Conservation (phyloP, 2,888 invertebrate genomes). For the Hylaea fasciaria region DNA sequence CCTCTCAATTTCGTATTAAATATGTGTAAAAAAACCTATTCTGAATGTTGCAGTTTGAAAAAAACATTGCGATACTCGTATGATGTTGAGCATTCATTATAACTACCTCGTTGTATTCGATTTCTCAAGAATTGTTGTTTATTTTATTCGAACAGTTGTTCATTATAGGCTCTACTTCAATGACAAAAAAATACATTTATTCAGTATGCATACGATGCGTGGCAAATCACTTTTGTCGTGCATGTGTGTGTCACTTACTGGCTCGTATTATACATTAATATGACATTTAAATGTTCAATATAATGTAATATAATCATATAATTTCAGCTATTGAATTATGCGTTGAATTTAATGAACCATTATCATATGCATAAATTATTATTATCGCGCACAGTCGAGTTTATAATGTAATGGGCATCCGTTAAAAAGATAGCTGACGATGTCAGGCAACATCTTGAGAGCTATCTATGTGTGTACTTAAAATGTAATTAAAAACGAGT, state of each 20-base stretch:
- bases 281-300: slow-evolving; percentile 6
- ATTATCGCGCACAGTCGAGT: slow-evolving; percentile 42
- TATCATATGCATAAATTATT: slow-evolving; percentile 42
- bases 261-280: slow-evolving; percentile 6
- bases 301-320: too few relatives aligned
- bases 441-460: slow-evolving; percentile 52
- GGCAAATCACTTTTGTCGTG: slow-evolving; percentile 4
- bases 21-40: slow-evolving; percentile 20
- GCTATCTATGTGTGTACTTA: slow-evolving; percentile 62
- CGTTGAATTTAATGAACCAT: slow-evolving; percentile 25
- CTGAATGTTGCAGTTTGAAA: slow-evolving; percentile 8
- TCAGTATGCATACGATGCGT: slow-evolving; percentile 15
- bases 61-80: neutral
- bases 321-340: slow-evolving; percentile 4
- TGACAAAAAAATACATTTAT: slow-evolving; percentile 35
- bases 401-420: slow-evolving; percentile 55
- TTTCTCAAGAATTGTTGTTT: slow-evolving; percentile 7
- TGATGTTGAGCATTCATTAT: neutral
- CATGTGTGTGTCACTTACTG: slow-evolving; percentile 4
- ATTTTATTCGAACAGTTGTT: slow-evolving; percentile 11
- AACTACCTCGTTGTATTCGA: slow-evolving; percentile 5
- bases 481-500: slow-evolving; percentile 76
- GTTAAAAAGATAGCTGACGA: slow-evolving; percentile 53
- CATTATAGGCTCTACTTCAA: slow-evolving; percentile 21
- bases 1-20: slow-evolving; percentile 30